Conservation (phyloP, 1,140 invertebrate species). For the Hylaeus volcanicus region DNA sequence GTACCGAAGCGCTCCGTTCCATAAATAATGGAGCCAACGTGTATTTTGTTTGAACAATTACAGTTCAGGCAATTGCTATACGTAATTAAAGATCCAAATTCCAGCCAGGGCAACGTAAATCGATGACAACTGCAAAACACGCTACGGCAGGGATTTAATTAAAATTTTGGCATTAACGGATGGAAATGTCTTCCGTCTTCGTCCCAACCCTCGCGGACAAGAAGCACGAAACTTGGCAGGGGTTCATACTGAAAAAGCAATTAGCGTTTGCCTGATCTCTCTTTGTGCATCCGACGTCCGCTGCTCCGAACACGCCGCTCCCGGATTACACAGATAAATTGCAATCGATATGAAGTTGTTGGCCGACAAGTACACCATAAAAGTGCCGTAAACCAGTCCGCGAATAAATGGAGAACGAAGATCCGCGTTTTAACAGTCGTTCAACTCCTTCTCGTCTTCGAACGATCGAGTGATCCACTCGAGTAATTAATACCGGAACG, state of each 20-base stretch:
- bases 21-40: too few relatives aligned
- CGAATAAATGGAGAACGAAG: background rate
- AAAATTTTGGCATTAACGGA: conserved; percentile 17
- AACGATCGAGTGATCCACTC: too few relatives aligned
- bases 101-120: too few relatives aligned
- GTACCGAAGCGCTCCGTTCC: too few relatives aligned
- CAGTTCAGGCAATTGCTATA: too few relatives aligned
- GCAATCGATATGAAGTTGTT: conserved; percentile 14
- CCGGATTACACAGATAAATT: conserved; percentile 14
- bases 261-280: conserved; percentile 37
- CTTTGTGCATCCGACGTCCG: conserved; percentile 52
- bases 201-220: background rate
- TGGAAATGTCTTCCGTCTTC: background rate
- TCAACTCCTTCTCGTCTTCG: too few relatives aligned
- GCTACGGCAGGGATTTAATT: conserved; percentile 1
- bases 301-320: conserved; percentile 1
- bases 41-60: too few relatives aligned
- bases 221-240: background rate
- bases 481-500: background rate
- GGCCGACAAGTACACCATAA: background rate
- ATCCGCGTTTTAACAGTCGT: background rate
- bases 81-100: too few relatives aligned
- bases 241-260: conserved; percentile 31
- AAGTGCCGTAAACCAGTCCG: background rate
- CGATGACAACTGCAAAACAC: background rate